Evolutionary conservation across 2,113 vertebrate species (phyloP).

Genomic region (Hucho hucho): DNA sequence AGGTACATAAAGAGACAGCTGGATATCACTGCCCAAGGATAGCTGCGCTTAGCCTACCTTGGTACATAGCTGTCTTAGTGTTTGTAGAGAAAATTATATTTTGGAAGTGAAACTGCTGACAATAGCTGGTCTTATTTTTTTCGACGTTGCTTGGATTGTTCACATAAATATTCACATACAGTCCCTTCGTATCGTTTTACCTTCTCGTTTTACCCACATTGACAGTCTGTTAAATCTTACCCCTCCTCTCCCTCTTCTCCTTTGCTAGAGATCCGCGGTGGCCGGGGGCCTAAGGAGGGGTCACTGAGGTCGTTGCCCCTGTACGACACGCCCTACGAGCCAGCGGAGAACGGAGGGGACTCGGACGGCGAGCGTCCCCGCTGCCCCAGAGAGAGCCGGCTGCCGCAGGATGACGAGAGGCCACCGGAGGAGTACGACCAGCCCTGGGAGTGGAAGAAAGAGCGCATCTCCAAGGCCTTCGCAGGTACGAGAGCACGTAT

Average conservation of each 20-base stretch:
- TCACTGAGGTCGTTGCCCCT: conserved; percentile 68
- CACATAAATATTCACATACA: too few relatives aligned
- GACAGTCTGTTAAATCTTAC: background rate
- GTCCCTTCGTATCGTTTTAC: too few relatives aligned
- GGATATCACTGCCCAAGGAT: background rate
- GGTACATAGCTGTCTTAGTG: background rate
- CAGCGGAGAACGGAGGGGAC: conserved; percentile 77
- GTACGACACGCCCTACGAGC: conserved; percentile 79
- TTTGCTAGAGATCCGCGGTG: conserved; percentile 69
- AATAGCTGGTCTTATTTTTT: too few relatives aligned
- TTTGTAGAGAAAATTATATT: too few relatives aligned
- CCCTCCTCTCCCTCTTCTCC: background rate
- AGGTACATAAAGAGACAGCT: background rate
- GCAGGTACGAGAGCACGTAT: conserved; percentile 78
- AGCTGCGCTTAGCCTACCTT: background rate
- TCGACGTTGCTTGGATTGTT: too few relatives aligned
- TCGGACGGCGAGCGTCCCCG: conserved; percentile 81
- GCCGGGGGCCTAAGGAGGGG: conserved; percentile 68
- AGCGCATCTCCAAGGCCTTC: conserved; percentile 87
- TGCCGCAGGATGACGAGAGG: conserved; percentile 96
- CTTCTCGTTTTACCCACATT: too few relatives aligned
- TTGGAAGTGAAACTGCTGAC: too few relatives aligned
- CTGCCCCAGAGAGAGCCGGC: conserved; percentile 84
- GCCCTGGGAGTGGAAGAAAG: conserved; percentile 98
- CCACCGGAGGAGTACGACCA: conserved; percentile 97